Percentiles rank a stretch among this genome's conserved stretches.
Evolutionary conservation across 1,140 invertebrate genomes (phyloP).

Genomic region (Maniola jurtina): DNA sequence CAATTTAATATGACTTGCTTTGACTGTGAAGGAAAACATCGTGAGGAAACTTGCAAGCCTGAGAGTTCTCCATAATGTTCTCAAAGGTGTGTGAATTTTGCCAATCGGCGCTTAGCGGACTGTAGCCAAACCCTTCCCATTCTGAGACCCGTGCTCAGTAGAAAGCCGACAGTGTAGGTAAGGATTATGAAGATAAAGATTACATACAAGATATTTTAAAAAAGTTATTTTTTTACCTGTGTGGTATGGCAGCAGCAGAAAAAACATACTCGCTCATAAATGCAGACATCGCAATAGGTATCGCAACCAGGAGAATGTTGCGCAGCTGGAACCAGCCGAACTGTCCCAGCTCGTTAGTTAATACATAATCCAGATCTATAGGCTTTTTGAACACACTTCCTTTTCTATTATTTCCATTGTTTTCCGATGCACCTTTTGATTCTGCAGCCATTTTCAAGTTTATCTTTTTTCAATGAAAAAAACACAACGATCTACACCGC

Average conservation of each 20-base stretch:
- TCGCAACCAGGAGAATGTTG: constrained; percentile 74
- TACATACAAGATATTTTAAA: too few relatives aligned
- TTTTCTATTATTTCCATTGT: not conserved
- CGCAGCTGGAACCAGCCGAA: constrained; percentile 81
- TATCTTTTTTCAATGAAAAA: not conserved
- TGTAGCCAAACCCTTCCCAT: too few relatives aligned
- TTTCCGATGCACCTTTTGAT: not conserved
- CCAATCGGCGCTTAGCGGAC: too few relatives aligned
- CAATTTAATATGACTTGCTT: too few relatives aligned
- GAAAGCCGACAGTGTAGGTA: too few relatives aligned
- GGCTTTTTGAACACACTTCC: not conserved
- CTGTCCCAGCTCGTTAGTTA: constrained; percentile 73
- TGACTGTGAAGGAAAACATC: too few relatives aligned
- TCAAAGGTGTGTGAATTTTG: too few relatives aligned
- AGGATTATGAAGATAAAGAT: too few relatives aligned
- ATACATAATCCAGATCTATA: constrained; percentile 56
- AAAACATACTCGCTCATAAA: constrained; percentile 80
- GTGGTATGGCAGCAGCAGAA: constrained; percentile 78
- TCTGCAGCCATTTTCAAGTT: not conserved
- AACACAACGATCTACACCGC: not conserved
- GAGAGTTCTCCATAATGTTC: too few relatives aligned
- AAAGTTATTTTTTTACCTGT: constrained; percentile 67
- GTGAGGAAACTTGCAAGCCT: too few relatives aligned
- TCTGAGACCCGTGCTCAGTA: too few relatives aligned
- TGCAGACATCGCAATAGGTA: constrained; percentile 78